phyloP scores from a whole-genome alignment of 2,113 vertebrate genomes.

The Phalacrocorax brasilianus region DNA sequence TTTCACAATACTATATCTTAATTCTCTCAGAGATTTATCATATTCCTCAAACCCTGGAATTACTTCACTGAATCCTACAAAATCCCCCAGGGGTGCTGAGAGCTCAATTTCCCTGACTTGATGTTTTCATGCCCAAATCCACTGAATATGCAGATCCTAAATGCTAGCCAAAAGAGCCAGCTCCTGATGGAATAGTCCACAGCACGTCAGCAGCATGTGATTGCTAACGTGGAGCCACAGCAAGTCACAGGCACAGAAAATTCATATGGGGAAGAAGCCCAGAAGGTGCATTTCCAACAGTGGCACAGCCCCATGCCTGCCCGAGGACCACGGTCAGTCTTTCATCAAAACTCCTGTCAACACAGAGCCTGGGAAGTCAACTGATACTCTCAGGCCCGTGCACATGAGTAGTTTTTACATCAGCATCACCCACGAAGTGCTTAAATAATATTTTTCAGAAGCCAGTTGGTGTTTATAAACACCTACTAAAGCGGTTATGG shows the following conservation, averaged over 20 bases:
- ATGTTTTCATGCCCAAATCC: neutral
- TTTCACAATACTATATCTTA: neutral
- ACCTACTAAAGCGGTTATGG: neutral
- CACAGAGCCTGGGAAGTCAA: neutral
- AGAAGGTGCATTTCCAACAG: neutral
- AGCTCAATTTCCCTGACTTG: neutral
- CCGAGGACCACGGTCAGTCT: accelerated
- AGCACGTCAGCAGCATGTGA: neutral
- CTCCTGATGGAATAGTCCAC: neutral
- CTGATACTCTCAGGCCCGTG: neutral
- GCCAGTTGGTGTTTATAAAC: neutral
- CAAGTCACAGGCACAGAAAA: neutral
- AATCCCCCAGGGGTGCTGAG: accelerated
- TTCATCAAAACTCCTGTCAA: neutral
- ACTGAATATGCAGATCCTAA: neutral
- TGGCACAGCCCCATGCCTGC: no score
- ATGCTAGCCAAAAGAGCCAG: accelerated
- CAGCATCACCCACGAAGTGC: neutral
- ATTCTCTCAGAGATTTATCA: neutral
- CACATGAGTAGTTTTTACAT: neutral
- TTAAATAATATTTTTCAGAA: neutral
- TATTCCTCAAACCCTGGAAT: neutral
- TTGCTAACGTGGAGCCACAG: neutral
- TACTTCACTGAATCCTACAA: neutral
- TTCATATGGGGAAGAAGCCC: neutral